Percentiles rank a stretch among this genome's conserved stretches.
Evolutionary conservation across 2,888 invertebrate genomes (phyloP).

Genomic region (Euzophera pinguis): DNA sequence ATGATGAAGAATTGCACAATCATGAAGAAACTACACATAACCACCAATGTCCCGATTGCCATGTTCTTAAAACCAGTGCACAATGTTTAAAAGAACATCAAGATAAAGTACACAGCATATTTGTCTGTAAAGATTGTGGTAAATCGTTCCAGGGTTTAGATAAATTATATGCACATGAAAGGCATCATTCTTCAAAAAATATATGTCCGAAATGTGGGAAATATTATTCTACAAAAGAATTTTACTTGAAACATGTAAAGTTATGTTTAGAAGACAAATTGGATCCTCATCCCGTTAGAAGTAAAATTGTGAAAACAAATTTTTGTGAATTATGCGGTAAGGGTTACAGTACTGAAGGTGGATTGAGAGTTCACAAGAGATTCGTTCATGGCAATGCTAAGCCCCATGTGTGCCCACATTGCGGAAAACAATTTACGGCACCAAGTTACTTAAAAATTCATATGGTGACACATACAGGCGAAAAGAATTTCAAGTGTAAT

Average conservation of each 20-base stretch:
- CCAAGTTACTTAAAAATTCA: conserved; percentile 64
- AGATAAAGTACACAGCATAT: conserved; percentile 37
- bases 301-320: conserved; percentile 43
- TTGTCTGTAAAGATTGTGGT: conserved; percentile 61
- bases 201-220: conserved; percentile 66
- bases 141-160: conserved; percentile 49
- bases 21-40: conserved; percentile 36
- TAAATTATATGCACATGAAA: conserved; percentile 53
- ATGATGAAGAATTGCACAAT: conserved; percentile 30
- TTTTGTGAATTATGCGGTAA: conserved; percentile 59
- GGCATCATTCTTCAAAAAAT: conserved; percentile 50
- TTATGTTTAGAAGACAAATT: conserved; percentile 51
- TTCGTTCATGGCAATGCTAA: conserved; percentile 64
- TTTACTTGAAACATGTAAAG: conserved; percentile 55
- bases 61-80: conserved; percentile 36
- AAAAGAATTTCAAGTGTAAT: conserved; percentile 62
- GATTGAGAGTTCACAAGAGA: conserved; percentile 59
- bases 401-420: conserved; percentile 55
- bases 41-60: conserved; percentile 48
- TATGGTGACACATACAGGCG: conserved; percentile 65
- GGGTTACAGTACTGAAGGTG: conserved; percentile 60
- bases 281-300: conserved; percentile 61
- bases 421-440: conserved; percentile 66
- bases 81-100: conserved; percentile 47
- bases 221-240: conserved; percentile 56